Evolutionary conservation across 2,113 vertebrate genomes (phyloP).

Genomic region (Salvelinus namaycush): DNA sequence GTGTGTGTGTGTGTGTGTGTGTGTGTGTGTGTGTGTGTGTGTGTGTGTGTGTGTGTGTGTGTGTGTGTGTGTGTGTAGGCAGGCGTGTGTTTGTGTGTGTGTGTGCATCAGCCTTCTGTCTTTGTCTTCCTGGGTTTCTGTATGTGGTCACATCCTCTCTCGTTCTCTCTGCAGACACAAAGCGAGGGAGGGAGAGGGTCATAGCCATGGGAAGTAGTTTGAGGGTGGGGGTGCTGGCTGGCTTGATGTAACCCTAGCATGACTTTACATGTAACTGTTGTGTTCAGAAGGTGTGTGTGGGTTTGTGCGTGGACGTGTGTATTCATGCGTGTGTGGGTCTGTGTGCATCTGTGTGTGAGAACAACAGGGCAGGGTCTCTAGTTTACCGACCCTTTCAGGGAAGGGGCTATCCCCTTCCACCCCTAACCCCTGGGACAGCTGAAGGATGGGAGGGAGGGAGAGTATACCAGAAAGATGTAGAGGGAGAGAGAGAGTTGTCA

Average conservation of each 20-base stretch:
- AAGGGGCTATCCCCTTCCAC: conserved; percentile 35
- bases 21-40: conserved; percentile 16
- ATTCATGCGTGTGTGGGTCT: neutral
- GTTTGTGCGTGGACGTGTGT: neutral
- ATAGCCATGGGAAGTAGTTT: no score
- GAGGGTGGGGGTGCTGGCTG: no score
- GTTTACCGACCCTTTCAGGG: neutral
- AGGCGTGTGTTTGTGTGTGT: conserved; percentile 36
- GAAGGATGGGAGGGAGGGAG: conserved; percentile 18
- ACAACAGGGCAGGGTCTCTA: neutral
- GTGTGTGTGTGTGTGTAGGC: conserved; percentile 9
- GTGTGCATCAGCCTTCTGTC: conserved; percentile 12
- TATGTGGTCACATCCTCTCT: no score
- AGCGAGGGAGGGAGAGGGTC: no score
- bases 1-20: neutral
- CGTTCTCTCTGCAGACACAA: no score
- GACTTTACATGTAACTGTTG: no score
- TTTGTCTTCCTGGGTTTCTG: no score
- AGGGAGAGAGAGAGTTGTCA: conserved; percentile 16
- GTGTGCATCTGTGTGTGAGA: neutral
- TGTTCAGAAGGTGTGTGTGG: conserved; percentile 9
- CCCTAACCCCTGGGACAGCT: conserved; percentile 37
- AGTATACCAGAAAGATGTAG: conserved; percentile 3
- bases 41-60: conserved; percentile 9
- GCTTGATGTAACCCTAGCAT: no score